Percentiles rank a stretch among this genome's conserved stretches.
Evolutionary conservation across 2,888 invertebrate species (phyloP).

Genomic region (Stegophylla sp.): DNA sequence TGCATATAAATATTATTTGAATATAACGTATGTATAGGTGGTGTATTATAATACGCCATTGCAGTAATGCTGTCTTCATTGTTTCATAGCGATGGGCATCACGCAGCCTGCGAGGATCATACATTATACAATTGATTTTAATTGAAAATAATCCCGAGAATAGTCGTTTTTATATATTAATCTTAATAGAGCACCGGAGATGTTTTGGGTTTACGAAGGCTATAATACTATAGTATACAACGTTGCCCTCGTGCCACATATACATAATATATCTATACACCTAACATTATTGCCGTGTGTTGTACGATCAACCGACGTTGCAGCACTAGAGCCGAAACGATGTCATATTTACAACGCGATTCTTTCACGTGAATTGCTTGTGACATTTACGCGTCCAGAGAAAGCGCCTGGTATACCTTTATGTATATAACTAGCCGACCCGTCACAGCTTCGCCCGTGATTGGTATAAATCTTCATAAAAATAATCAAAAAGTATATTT

Average conservation of each 20-base stretch:
- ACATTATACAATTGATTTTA: conserved; percentile 52
- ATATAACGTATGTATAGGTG: too few species aligned
- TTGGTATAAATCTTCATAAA: too few species aligned
- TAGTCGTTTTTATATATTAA: background rate
- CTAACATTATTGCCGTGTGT: too few species aligned
- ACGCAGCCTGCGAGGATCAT: background rate
- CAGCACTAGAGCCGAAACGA: background rate
- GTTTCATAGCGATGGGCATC: background rate
- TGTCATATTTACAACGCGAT: background rate
- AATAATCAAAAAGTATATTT: too few species aligned
- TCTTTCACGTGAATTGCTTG: background rate
- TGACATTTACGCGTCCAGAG: conserved; percentile 22
- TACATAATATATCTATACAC: background rate
- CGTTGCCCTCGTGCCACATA: background rate
- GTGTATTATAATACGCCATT: background rate
- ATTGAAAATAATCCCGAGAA: conserved; percentile 43
- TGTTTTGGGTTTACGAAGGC: background rate
- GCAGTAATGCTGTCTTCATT: conserved; percentile 16
- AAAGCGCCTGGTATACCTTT: background rate
- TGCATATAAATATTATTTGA: background rate
- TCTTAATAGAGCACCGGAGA: background rate
- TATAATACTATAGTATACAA: too few species aligned
- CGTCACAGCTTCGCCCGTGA: too few species aligned
- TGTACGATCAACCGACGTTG: too few species aligned
- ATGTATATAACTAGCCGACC: background rate